Evolutionary conservation across 2,888 invertebrate species (phyloP).

Genomic region (Linyphia triangularis): DNA sequence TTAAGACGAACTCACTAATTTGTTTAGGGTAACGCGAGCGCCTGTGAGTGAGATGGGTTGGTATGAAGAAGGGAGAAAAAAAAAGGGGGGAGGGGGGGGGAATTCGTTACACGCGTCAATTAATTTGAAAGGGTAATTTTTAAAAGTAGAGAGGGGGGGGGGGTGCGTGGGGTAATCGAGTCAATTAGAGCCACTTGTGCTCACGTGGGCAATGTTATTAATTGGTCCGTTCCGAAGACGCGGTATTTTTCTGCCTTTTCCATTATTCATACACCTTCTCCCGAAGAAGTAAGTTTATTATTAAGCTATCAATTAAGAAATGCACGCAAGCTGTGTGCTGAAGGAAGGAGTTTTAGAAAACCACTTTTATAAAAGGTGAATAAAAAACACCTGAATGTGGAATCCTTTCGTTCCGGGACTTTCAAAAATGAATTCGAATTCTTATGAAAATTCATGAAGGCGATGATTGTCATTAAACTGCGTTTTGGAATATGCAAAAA

Average conservation of each 20-base stretch:
- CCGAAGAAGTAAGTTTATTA: conserved; percentile 8
- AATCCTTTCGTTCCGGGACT: too few species aligned
- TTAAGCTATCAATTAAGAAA: conserved; percentile 48
- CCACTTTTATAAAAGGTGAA: neutral
- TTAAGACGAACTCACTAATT: conserved; percentile 26
- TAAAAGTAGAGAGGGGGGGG: neutral
- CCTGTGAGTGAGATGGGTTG: too few species aligned
- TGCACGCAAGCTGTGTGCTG: conserved; percentile 11
- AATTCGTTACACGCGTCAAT: conserved; percentile 48
- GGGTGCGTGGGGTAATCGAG: conserved; percentile 39
- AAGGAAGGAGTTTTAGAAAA: neutral
- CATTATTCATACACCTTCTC: conserved; percentile 42
- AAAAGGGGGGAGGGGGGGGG: neutral
- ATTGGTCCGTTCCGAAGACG: neutral
- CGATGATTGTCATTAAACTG: neutral
- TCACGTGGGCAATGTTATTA: conserved; percentile 45
- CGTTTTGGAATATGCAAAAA: too few species aligned
- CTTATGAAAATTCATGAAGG: conserved; percentile 27
- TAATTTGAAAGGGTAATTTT: conserved; percentile 64
- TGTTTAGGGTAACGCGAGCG: conserved; percentile 32
- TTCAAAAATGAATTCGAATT: neutral
- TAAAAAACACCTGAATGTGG: neutral
- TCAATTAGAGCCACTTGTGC: conserved; percentile 44
- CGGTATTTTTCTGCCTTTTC: conserved; percentile 33
- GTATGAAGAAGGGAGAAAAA: conserved; percentile 21